Evolutionary conservation across 2,113 vertebrate genomes (phyloP).

Genomic region (Ondatra zibethicus): DNA sequence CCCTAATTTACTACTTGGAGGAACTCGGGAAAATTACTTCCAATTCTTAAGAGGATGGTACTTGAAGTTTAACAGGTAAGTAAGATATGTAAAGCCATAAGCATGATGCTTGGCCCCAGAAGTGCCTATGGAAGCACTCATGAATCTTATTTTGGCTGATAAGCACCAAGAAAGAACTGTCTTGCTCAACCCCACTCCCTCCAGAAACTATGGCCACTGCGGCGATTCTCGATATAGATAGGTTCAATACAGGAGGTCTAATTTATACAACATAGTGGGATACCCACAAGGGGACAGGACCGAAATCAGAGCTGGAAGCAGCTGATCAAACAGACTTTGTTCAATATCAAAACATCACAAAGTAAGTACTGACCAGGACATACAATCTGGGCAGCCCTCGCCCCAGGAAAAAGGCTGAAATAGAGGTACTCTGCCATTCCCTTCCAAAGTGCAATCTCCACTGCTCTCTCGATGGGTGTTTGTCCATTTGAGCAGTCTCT

Average conservation of each 20-base stretch:
- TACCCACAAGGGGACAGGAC: not conserved
- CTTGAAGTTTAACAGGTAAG: conserved; percentile 2
- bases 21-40: not conserved
- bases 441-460: not conserved
- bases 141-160: not conserved
- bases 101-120: not conserved
- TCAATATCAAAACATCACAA: not conserved
- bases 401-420: not conserved
- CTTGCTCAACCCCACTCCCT: not conserved
- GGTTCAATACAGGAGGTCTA: not conserved
- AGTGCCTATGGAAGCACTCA: not conserved
- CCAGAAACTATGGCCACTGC: not conserved
- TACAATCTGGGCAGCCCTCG: not conserved
- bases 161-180: not conserved
- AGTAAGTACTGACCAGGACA: not conserved
- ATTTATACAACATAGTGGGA: not conserved
- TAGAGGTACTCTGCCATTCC: fast-evolving
- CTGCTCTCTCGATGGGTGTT: not conserved
- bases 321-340: not conserved
- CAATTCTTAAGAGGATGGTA: not conserved
- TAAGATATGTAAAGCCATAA: not conserved
- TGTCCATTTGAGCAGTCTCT: not conserved
- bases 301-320: not conserved
- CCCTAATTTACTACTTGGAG: not conserved
- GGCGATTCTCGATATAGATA: not conserved